Evolutionary conservation across 2,113 vertebrate species (phyloP).

Genomic region (Chloebia gouldiae): DNA sequence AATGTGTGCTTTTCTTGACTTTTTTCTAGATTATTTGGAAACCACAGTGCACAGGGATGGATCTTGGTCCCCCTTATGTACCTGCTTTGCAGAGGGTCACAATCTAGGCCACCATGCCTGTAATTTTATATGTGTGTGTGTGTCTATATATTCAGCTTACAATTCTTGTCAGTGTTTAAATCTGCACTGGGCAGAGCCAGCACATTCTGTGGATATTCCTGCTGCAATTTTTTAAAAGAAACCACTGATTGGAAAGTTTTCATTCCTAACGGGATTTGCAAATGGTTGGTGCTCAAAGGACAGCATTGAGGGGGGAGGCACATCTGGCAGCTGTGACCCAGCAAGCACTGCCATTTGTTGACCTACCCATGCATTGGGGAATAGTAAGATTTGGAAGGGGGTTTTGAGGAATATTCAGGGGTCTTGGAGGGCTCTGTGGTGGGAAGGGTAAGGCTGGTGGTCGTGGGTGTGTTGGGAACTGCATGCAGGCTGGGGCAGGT

Average conservation of each 20-base stretch:
- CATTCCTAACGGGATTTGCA: neutral
- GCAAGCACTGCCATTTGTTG: fast-evolving
- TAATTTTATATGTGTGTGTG: neutral
- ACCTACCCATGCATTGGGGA: neutral
- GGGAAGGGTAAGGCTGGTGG: neutral
- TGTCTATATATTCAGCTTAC: neutral
- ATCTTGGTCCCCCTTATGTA: fast-evolving
- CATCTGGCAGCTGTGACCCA: neutral
- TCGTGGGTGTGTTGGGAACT: fast-evolving
- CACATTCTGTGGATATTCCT: neutral
- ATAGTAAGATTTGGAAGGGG: neutral
- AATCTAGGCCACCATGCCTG: neutral
- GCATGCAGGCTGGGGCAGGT: fast-evolving
- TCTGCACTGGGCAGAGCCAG: neutral
- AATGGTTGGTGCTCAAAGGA: fast-evolving
- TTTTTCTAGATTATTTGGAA: neutral
- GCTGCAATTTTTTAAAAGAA: neutral
- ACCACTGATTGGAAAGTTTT: neutral
- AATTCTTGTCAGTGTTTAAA: neutral
- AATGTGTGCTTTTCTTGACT: neutral
- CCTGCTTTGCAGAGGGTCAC: neutral
- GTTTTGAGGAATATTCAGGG: neutral
- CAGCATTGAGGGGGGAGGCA: neutral
- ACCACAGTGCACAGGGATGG: neutral
- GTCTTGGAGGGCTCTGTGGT: neutral